Base-by-base conservation (phyloP, 53 echinoderm and acorn worm genomes). In the Apostichopus leukothele region DNA sequence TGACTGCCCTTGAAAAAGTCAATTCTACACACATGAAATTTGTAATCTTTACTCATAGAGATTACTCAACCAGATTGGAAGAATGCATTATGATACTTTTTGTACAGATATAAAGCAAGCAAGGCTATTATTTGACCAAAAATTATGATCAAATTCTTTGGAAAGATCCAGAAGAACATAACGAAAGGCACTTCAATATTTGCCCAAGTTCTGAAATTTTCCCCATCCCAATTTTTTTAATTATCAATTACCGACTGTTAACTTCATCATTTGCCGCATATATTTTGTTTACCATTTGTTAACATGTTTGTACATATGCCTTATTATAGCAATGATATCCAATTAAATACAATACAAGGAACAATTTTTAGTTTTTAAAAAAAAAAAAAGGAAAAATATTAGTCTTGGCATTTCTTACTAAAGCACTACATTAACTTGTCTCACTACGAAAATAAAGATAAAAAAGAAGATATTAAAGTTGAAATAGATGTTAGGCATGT, bases 351-450 rank as follows among this genome's bases (percentile, higher is more conserved):
- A 67, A 63, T 66, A 85, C 12, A 19, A 53, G 51, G 39, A 76
- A 76, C 76, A 21, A 12, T 67, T 85, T 85, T 85, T 85, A 39
- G 11, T 67, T 85, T 14, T 12, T 22, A 53, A 81, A 67, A 27
- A 19, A 75, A 75, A 75, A 75, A 75, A 76, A 52, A 57, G 57
- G 57, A 57, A 85, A 85, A 66, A 26, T 66, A 23, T 63, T 85
- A 85, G 66, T 85, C 60, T 85, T 60, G 60, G 68, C 66, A 26
- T 85, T 71, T 81, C 50, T 66, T 85, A 66, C 66, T 67, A 85
- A 50, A 85, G 68, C 85, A 85, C 85, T 85, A 85, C 85, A 85
- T 85, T 85, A 85, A 22, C 68, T 83, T 57, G 57, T 83, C 60
- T 83, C 83, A 85, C 85, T 85, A 85, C 85, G 67, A 60, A 85